These are phyloP conservation scores for Macaca mulatta DNA, from an alignment of 2,113 vertebrate species.

Conservation along the genomic window DNA sequence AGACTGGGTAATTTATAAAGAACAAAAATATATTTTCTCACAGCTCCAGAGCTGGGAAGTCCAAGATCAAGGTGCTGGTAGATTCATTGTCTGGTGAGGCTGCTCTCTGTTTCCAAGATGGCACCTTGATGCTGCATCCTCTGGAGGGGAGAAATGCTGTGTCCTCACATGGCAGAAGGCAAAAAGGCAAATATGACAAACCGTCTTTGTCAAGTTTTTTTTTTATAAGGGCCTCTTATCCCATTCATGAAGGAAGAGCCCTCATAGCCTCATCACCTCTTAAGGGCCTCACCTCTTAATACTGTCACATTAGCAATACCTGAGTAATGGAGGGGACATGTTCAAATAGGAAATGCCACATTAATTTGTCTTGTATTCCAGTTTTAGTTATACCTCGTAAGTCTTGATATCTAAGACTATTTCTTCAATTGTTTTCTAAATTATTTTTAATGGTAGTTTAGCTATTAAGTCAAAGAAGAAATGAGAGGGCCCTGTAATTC, in stretches of 20 bases:
- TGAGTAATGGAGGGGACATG: not conserved
- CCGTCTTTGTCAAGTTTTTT: too few relatives aligned
- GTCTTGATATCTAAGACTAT: not conserved
- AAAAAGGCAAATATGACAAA: not conserved
- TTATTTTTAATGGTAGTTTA: not conserved
- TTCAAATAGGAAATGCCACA: not conserved
- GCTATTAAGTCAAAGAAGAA: not conserved
- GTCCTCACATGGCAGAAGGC: not conserved
- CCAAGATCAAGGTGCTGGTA: not conserved
- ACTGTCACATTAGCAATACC: not conserved
- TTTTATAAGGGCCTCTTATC: not conserved
- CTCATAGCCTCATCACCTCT: not conserved
- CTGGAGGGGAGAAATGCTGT: not conserved
- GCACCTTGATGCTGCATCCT: not conserved
- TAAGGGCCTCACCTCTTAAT: not conserved
- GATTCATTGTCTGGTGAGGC: not conserved
- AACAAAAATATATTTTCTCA: not conserved
- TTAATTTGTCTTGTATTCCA: not conserved
- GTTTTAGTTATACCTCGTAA: not conserved
- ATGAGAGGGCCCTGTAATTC: not conserved
- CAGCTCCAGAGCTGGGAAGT: not conserved
- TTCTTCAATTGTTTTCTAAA: constrained; percentile 24
- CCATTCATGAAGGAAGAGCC: not conserved
- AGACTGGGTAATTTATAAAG: not conserved
- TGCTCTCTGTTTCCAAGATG: not conserved